These are phyloP conservation scores for Nerophis ophidion DNA, from an alignment of 2,113 vertebrate genomes.

Conservation along the genomic window DNA sequence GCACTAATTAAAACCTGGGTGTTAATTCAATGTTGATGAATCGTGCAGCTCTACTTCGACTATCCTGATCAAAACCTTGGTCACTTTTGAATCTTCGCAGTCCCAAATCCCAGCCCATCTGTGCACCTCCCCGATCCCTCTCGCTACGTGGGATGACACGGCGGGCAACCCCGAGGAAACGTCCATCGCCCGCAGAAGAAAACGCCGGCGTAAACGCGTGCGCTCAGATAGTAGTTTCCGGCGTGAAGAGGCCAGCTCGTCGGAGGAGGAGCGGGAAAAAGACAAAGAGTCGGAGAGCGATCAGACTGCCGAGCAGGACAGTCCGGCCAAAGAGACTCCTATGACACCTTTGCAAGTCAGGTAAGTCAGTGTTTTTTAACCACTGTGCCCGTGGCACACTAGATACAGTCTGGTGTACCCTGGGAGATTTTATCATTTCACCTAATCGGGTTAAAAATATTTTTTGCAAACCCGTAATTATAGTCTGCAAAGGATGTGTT, in stretches of 20 bases:
- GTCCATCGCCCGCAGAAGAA: constrained; percentile 56
- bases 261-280: constrained; percentile 72
- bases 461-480: no score
- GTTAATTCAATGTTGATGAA: no score
- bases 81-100: constrained; percentile 35
- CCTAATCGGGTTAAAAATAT: no score
- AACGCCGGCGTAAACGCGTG: constrained; percentile 68
- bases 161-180: constrained; percentile 21
- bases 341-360: constrained; percentile 34
- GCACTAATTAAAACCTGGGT: no score
- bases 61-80: neutral
- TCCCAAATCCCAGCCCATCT: constrained; percentile 70
- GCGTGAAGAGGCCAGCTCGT: constrained; percentile 45
- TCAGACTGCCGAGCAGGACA: constrained; percentile 39
- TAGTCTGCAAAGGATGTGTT: no score
- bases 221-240: constrained; percentile 53
- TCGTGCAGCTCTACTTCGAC: no score
- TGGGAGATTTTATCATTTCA: no score
- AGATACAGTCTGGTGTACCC: no score
- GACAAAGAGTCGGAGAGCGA: constrained; percentile 62
- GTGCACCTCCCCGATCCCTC: constrained; percentile 80
- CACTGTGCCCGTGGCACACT: no score
- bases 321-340: constrained; percentile 32
- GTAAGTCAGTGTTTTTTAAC: constrained; percentile 45
- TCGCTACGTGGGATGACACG: constrained; percentile 28